phyloP scores from a whole-genome alignment of 23 tunicate genomes.

The Oikopleura vanhoeffeni region DNA sequence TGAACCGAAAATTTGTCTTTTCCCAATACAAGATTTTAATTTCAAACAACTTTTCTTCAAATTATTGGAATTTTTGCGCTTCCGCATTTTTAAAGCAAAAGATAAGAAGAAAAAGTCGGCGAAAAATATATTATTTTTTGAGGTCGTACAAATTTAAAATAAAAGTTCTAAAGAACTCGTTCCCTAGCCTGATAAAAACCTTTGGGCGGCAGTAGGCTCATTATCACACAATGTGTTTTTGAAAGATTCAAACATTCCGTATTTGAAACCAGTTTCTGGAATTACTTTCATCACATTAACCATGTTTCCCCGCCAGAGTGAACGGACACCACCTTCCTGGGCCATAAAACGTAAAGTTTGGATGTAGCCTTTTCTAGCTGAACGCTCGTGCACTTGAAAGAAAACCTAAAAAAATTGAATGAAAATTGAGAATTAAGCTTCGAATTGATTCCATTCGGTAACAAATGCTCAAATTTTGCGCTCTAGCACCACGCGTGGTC shows the following conservation, averaged over 20 bases:
- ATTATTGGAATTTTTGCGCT: too few relatives aligned
- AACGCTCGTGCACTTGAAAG: neutral
- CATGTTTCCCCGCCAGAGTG: conserved; percentile 89
- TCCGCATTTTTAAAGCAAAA: too few relatives aligned
- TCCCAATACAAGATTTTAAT: too few relatives aligned
- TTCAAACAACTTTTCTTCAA: too few relatives aligned
- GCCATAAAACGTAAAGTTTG: conserved; percentile 9
- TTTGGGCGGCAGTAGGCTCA: conserved; percentile 11
- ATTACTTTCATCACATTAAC: conserved; percentile 65
- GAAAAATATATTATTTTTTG: too few relatives aligned
- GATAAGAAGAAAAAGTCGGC: too few relatives aligned
- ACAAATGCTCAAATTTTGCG: too few relatives aligned
- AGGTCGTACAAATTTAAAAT: too few relatives aligned
- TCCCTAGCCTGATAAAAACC: conserved; percentile 74
- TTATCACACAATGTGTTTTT: conserved; percentile 34
- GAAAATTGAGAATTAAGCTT: neutral
- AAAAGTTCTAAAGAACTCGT: too few relatives aligned
- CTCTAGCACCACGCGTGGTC: too few relatives aligned
- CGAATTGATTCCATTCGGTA: too few relatives aligned
- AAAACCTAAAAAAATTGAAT: neutral
- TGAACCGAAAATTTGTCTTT: too few relatives aligned
- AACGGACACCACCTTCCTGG: conserved; percentile 48
- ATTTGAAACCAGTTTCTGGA: conserved; percentile 80
- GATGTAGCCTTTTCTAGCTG: neutral
- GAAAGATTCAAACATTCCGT: conserved; percentile 52